Evolutionary conservation across 2,797 vertebrate genomes (phyloP), one percentile per base, ranked within the genome.

Genomic region (Onychomys leucogaster): DNA sequence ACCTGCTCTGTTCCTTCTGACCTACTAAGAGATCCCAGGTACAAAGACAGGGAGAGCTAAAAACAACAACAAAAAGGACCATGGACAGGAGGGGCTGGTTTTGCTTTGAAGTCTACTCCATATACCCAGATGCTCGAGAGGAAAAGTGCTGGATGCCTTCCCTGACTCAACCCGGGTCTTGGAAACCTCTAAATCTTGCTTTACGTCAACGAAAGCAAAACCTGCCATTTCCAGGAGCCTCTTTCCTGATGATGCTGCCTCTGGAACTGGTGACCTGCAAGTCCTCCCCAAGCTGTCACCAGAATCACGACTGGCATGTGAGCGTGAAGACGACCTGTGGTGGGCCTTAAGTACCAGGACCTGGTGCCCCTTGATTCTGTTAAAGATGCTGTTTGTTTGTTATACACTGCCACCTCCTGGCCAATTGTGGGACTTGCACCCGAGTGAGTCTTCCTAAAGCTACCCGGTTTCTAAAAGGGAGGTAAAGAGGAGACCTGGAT

Each of bases 341-440:
- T 29, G 9, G 87, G 10, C 3, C 59, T 86, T 2, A 41, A 19
- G 21, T 0, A 67, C n/a, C 43, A 0, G 65, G 46, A 25, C 49
- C 55, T 10, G 16, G 46, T 5, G 12, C 67, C 2, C 12, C 21
- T 32, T 4, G 63, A 3, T 29, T 2, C 41, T 9, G 0, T 1
- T 0, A 6, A 49, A 0, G 10, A 27, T 0, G 43, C 41, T 69
- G 8, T 96, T 98, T 96, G 94, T 95, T 95, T 98, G 82, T 98
- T 98, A 92, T 96, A 88, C 75, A 95, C 76, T 98, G 98, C 98
- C 98, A 98, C 98, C 98, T 98, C 97, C 92, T 94, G 98, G 97
- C 14, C 0, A 1, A 0, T 21, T 2, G 0, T 12, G 27, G 55
- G 2, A 21, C 52, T 78, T 97, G 94, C 97, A 84, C 17, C 41